Base-by-base conservation (phyloP, 2,113 vertebrate species). In the Nycticorax nycticorax region DNA sequence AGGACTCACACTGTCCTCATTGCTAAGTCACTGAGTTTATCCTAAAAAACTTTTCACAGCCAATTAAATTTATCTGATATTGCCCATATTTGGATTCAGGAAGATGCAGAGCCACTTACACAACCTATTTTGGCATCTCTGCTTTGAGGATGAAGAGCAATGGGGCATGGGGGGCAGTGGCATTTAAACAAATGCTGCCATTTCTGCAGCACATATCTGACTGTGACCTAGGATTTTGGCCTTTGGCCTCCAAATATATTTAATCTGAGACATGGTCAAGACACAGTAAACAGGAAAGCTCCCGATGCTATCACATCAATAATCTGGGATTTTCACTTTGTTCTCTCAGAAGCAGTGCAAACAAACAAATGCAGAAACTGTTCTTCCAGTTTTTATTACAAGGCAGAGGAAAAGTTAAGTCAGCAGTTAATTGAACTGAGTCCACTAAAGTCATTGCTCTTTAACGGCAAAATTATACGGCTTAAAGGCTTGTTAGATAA, bases 341-440 rank as follows among this genome's bases (percentile, higher is more conserved):
- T 69, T 92, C 48, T 79, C 63, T 73, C 74, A 79, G 48, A 78
- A 79, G n/a, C 37, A 66, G 74, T 2, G 1, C 37, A 91, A 93
- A 89, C 73, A 91, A 92, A 78, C 60, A 87, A 92, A 92, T 22
- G 33, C 57, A 88, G n/a, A 92, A 92, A 50, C 41, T 33, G n/a
- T 48, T 89, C 80, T 82, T 85, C 55, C 53, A 93, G 48, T n/a
- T 97, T 91, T 87, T 85, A 89, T 79, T 88, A 82, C 30, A 92
- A 81, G 1, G 14, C 57, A 87, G 62, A 92, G 32, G 50, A 75
- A 82, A 83, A 95, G 33, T 86, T 81, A 85, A 92, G 45, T 82
- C 73, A 72, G 76, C 56, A 91, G n/a, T 79, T 95, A 91, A 87
- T 50, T 86, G 48, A 94, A 92, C 14, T 9, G 37, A 92, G n/a